Evolutionary conservation across 2,113 vertebrate species (phyloP), one percentile per base, ranked within the genome.

Genomic region (Percopsis transmontana): DNA sequence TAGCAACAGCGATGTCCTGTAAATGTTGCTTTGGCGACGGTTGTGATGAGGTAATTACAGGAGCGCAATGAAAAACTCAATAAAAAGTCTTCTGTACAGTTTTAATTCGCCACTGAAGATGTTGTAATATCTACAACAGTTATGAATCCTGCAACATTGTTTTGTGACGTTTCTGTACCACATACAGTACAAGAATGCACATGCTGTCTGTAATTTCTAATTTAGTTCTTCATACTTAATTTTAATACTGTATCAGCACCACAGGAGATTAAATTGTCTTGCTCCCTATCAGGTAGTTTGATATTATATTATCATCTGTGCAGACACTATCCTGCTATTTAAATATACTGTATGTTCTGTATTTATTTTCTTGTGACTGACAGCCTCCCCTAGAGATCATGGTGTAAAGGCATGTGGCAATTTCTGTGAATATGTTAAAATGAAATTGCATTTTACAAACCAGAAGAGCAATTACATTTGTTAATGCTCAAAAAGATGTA

Each of bases 351-450:
- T n/a, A n/a, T n/a, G n/a, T n/a, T n/a, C n/a, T n/a, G n/a, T n/a
- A 59, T 48, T 75, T 40, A 67, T 39, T 48, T 54, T 77, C 61
- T 42, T 24, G 33, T 44, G 14, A 53, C 45, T 59, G 61, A 47
- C 45, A 9, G 60, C 55, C 41, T 56, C n/a, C 59, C 21, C 13
- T 6, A 27, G 24, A 62, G 41, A 64, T n/a, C n/a, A n/a, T n/a
- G n/a, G n/a, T n/a, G 14, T 12, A 33, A 15, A 23, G 51, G 51
- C 27, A 15, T 50, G 63, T 14, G 42, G 52, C 44, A 58, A 24
- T 70, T 68, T 62, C 59, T 27, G 2, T 44, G 65, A 62, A 75
- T 89, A n/a, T n/a, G n/a, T n/a, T n/a, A n/a, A n/a, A n/a, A n/a
- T n/a, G n/a, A n/a, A n/a, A n/a, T n/a, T n/a, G n/a, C n/a, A n/a